phyloP scores from a whole-genome alignment of 1,140 invertebrate genomes.

The Drosophila subobscura region DNA sequence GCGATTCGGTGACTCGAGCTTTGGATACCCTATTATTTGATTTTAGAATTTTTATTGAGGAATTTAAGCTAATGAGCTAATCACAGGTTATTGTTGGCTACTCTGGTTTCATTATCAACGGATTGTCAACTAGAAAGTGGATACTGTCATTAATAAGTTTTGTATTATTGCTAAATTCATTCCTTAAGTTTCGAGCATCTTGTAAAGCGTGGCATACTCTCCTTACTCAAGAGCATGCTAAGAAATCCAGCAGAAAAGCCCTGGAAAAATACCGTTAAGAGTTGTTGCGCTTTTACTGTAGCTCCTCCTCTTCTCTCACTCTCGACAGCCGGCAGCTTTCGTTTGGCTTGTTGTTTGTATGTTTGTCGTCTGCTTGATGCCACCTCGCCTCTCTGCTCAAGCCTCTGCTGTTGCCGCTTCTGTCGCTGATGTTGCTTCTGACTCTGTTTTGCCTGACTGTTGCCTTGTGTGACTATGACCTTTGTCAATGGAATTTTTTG shows the following conservation, averaged over 20 bases:
- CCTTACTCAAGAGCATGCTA: too few species aligned
- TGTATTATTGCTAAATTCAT: too few species aligned
- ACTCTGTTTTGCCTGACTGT: conserved; percentile 22
- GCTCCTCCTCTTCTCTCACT: conserved; percentile 1
- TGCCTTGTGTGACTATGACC: conserved; percentile 66
- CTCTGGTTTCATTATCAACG: too few species aligned
- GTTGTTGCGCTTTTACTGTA: conserved; percentile 67
- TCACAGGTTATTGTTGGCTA: too few species aligned
- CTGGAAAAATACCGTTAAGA: conserved; percentile 70
- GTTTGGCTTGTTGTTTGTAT: conserved; percentile 37
- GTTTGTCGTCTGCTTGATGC: too few species aligned
- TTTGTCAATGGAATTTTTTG: conserved; percentile 76
- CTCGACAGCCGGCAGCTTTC: conserved; percentile 31
- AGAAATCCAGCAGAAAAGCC: conserved; percentile 33
- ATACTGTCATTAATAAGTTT: too few species aligned
- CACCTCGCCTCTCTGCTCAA: background rate
- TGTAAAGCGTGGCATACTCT: too few species aligned
- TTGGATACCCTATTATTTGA: conserved; percentile 4
- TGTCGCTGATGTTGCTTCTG: conserved; percentile 29
- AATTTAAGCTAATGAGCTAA: too few species aligned
- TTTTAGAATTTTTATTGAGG: too few species aligned
- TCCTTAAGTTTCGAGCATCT: too few species aligned
- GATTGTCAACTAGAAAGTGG: too few species aligned
- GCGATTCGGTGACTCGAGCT: background rate
- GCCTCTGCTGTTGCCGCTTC: conserved; percentile 24